Base-by-base conservation (phyloP, 2,113 vertebrate genomes). In the Pygoscelis adeliae region DNA sequence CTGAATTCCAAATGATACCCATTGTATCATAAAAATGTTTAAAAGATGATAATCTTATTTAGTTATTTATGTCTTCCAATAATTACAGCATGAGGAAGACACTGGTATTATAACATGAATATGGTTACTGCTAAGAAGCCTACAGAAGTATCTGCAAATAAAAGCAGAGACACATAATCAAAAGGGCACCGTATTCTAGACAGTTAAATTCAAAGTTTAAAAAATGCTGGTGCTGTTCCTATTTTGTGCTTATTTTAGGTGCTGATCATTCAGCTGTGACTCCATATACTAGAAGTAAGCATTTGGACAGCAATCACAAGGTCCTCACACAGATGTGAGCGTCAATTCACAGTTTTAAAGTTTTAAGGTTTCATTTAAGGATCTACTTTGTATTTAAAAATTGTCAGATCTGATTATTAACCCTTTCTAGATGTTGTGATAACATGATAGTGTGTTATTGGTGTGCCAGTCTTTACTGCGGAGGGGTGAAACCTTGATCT, bases 241-340 rank as follows among this genome's bases (percentile, higher is more conserved):
- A 2, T 83, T 90, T 66, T 23, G 16, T 85, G 44, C 29, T 67
- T 69, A 30, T 52, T 81, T 87, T 84, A n/a, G 27, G 15, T 92
- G 44, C 19, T 85, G 15, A 10, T 56, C 23, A 6, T 89, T 89
- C 27, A 61, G 9, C 15, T 72, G 52, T 21, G 21, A 40, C 25
- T 44, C 44, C 0, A 0, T 50, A 14, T 69, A 20, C 9, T 49
- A 20, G 22, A 70, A 79, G 9, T 34, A 17, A 40, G 30, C 21
- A 36, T 84, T 76, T 91, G 52, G 27, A 13, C 30, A 61, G 42
- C 14, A 79, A 5, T 69, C 25, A 62, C 29, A 47, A 17, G 14
- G 2, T 67, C 93, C 87, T 88, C 49, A 83, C 34, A 29, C 5
- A 47, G 74, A 49, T 8, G 0, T 27, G 36, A 69, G 9, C 9